phyloP scores from a whole-genome alignment of 2,888 invertebrate genomes.

The Nomada lathburiana region DNA sequence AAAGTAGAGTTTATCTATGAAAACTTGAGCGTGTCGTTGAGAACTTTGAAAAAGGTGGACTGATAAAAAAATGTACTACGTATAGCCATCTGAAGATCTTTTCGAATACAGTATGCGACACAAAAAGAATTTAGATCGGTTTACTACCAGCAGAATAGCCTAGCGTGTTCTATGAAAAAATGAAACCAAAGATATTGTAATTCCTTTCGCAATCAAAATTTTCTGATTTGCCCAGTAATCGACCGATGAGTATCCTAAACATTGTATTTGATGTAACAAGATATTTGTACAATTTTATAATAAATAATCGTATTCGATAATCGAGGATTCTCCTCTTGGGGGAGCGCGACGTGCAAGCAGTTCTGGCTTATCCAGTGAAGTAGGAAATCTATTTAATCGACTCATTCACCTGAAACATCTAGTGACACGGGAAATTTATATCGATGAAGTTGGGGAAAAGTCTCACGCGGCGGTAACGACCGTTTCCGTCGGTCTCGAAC shows the following conservation, averaged over 20 bases:
- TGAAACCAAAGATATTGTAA: too few species aligned
- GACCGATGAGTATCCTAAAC: too few species aligned
- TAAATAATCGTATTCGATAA: neutral
- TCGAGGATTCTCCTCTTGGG: neutral
- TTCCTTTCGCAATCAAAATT: too few species aligned
- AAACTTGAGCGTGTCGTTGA: neutral
- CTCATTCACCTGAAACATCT: neutral
- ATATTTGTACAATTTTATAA: neutral
- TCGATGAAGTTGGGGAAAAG: conserved; percentile 9
- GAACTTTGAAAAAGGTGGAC: neutral
- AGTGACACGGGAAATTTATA: conserved; percentile 33
- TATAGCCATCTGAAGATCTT: neutral
- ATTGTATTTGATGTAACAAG: too few species aligned
- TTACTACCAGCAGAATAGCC: too few species aligned
- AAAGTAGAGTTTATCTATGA: too few species aligned
- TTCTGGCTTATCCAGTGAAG: neutral
- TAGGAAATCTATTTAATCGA: conserved; percentile 24
- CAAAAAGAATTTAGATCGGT: too few species aligned
- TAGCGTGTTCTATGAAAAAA: too few species aligned
- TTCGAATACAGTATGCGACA: neutral
- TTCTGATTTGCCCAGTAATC: too few species aligned
- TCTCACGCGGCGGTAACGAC: conserved; percentile 45
- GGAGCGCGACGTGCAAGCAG: neutral
- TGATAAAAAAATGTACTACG: neutral
- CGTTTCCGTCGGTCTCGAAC: conserved; percentile 46